Conservation (phyloP, 2,888 invertebrate genomes). For the Prostheceraeus crozeri region DNA sequence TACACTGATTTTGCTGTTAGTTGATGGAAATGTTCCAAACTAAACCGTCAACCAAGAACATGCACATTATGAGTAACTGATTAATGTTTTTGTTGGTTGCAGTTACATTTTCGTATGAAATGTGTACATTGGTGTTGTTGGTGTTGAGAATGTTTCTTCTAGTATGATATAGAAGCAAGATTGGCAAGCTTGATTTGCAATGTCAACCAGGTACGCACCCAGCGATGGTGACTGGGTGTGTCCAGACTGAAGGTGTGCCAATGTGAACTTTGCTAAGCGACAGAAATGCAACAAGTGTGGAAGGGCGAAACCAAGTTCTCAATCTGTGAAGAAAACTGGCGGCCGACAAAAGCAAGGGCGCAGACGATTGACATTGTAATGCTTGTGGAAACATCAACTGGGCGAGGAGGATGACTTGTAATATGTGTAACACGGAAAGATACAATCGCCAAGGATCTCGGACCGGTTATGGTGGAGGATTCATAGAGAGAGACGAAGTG, state of each 20-base stretch:
- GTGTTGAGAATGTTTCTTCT: too few relatives aligned
- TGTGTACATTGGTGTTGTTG: too few relatives aligned
- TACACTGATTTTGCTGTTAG: too few relatives aligned
- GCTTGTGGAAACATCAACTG: constrained; percentile 98
- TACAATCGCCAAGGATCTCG: constrained; percentile 75
- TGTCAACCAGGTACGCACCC: too few relatives aligned
- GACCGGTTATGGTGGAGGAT: constrained; percentile 62
- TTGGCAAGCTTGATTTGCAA: too few relatives aligned
- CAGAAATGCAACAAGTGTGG: constrained; percentile 83
- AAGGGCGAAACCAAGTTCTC: constrained; percentile 55
- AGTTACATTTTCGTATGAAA: too few relatives aligned
- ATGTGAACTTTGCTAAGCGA: constrained; percentile 85
- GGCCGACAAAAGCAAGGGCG: constrained; percentile 93
- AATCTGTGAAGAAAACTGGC: constrained; percentile 58
- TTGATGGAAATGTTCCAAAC: too few relatives aligned
- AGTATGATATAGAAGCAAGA: too few relatives aligned
- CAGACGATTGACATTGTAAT: constrained; percentile 98
- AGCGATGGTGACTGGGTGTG: too few relatives aligned
- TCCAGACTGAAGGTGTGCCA: constrained; percentile 73
- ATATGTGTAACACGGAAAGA: constrained; percentile 96
- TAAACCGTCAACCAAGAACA: too few relatives aligned
- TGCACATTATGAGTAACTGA: too few relatives aligned
- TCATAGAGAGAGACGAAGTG: constrained; percentile 80
- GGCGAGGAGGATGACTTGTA: constrained; percentile 89
- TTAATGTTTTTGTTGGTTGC: too few relatives aligned